A percentile compares a stretch with the other conserved stretches of the same genome.
Conservation (phyloP, 2,888 invertebrate species). For the Sphaerolaimus hirsutus region DNA sequence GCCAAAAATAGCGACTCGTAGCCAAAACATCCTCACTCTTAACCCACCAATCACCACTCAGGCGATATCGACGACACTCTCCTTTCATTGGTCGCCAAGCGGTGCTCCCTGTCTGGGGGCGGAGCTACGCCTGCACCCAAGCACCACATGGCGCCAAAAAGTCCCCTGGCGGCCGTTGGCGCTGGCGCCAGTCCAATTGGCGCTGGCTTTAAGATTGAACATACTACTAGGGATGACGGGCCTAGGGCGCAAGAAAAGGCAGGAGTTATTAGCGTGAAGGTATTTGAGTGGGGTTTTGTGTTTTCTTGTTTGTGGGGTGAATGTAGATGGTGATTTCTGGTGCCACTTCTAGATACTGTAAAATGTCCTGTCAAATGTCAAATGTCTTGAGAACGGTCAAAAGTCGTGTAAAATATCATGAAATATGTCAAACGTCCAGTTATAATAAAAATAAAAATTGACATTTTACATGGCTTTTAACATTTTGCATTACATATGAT, state of each 20-base stretch:
- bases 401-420: too few species aligned
- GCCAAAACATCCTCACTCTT: neutral
- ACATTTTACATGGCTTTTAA: too few species aligned
- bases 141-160: neutral
- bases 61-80: neutral
- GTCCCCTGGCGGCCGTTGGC: neutral
- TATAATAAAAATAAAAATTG: too few species aligned
- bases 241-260: constrained; percentile 52
- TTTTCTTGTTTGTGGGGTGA: too few species aligned
- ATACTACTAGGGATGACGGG: constrained; percentile 6
- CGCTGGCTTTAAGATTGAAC: constrained; percentile 1
- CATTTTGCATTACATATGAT: too few species aligned
- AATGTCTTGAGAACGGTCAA: too few species aligned
- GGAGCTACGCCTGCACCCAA: neutral
- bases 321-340: too few species aligned
- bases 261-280: constrained; percentile 55
- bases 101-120: neutral
- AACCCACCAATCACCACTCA: neutral
- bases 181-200: neutral
- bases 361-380: too few species aligned
- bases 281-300: neutral
- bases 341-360: too few species aligned
- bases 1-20: neutral
- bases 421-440: too few species aligned
- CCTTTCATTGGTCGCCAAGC: neutral